Conservation (phyloP, 2,888 invertebrate genomes). For the Nomada flava region DNA sequence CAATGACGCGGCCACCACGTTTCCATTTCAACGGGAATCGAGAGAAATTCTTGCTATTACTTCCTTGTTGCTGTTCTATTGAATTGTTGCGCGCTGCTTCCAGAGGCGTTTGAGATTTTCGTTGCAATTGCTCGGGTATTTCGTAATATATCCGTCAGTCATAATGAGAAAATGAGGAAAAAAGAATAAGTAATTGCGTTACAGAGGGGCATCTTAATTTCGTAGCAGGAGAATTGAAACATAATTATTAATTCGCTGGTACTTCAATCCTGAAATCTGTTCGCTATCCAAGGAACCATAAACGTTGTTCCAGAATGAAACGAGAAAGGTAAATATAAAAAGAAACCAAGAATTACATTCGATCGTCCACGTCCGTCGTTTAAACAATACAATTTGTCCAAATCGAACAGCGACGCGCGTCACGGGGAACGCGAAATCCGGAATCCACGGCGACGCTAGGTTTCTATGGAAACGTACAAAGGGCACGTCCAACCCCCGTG, state of each 20-base stretch:
- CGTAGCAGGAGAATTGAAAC: no score
- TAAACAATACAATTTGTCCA: neutral
- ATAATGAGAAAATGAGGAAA: no score
- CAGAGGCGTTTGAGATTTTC: no score
- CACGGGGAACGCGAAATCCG: conserved; percentile 14
- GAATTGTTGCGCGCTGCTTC: neutral
- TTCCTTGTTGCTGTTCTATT: neutral
- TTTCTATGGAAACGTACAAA: conserved; percentile 77
- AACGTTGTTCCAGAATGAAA: no score
- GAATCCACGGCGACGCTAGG: conserved; percentile 59
- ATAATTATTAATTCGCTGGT: no score
- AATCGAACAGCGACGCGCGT: neutral
- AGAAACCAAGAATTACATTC: neutral
- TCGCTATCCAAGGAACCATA: no score
- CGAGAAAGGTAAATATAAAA: no score
- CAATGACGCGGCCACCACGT: conserved; percentile 48
- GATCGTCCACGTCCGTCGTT: neutral
- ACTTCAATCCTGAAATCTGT: no score
- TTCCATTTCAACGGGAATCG: neutral
- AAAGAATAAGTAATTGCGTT: no score
- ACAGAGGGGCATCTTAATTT: no score
- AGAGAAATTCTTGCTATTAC: neutral
- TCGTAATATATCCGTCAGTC: no score
- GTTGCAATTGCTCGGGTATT: no score
- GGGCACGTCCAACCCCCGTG: conserved; percentile 62